Percentiles rank a stretch among this genome's conserved stretches.
phyloP scores from a whole-genome alignment of 2,113 vertebrate species.

The Rallus limicola region DNA sequence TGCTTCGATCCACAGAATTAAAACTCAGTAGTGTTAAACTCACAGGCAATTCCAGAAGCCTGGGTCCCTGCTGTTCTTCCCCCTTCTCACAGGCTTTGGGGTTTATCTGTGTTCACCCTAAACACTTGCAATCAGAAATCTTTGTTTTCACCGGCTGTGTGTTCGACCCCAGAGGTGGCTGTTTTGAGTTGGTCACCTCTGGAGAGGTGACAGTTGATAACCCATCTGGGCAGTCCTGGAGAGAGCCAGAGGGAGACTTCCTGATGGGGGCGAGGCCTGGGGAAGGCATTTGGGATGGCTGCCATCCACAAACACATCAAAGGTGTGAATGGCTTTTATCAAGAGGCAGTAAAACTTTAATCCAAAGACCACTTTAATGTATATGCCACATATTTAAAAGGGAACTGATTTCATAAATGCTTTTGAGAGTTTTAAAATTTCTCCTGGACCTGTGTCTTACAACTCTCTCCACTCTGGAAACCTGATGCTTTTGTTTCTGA shows the following conservation, averaged over 20 bases:
- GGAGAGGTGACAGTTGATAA: background rate
- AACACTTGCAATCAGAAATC: background rate
- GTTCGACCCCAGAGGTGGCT: background rate
- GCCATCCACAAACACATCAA: conserved; percentile 50
- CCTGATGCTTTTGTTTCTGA: conserved; percentile 34
- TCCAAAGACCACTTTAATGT: conserved; percentile 35
- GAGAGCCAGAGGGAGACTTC: conserved; percentile 13
- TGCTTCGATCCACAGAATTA: background rate
- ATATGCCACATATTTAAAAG: conserved; percentile 51
- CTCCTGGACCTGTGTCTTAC: conserved; percentile 12
- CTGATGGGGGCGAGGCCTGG: background rate
- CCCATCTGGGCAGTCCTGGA: background rate
- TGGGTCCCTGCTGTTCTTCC: background rate
- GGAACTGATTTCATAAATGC: conserved; percentile 42
- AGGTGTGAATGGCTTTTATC: conserved; percentile 57
- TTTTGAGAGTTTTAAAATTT: conserved; percentile 50
- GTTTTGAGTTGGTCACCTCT: background rate
- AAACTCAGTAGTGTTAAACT: background rate
- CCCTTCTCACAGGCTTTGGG: background rate
- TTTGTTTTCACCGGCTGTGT: background rate
- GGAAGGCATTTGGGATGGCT: conserved; percentile 55
- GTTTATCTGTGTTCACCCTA: background rate
- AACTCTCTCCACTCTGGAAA: conserved; percentile 28
- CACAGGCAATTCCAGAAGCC: background rate
- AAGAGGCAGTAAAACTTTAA: conserved; percentile 57